These are phyloP conservation scores for Ernsta delagoae DNA, from an alignment of 2,888 invertebrate genomes.

Conservation along the genomic window DNA sequence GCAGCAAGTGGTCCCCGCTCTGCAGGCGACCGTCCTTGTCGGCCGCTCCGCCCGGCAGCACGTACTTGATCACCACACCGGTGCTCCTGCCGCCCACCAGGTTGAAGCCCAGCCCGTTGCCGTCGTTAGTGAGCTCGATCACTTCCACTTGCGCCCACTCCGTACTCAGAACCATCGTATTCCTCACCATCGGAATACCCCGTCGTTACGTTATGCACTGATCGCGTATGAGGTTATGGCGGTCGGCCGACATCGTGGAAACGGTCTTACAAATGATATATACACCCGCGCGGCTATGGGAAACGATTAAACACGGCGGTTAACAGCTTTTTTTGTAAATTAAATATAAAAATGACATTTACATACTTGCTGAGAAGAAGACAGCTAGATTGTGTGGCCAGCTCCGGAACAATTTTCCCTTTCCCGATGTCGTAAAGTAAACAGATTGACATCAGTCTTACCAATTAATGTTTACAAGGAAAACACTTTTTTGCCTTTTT, in stretches of 20 bases:
- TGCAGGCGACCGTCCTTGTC: slow-evolving; percentile 97
- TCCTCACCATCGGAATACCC: slow-evolving; percentile 77
- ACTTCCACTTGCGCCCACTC: slow-evolving; percentile 99
- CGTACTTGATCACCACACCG: slow-evolving; percentile 99
- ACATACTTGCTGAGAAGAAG: slow-evolving; percentile 83
- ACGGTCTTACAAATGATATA: slow-evolving; percentile 44
- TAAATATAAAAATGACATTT: slow-evolving; percentile 80
- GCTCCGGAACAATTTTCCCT: slow-evolving; percentile 66
- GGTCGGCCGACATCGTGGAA: slow-evolving; percentile 56
- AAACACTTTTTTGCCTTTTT: neutral
- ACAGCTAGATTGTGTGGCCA: slow-evolving; percentile 82
- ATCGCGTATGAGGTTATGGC: slow-evolving; percentile 67
- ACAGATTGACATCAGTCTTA: neutral
- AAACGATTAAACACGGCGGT: slow-evolving; percentile 48
- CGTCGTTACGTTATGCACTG: slow-evolving; percentile 76
- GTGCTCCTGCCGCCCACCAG: slow-evolving; percentile 99
- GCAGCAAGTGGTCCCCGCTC: slow-evolving; percentile 98
- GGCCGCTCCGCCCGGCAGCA: slow-evolving; percentile 98
- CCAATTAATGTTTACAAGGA: neutral
- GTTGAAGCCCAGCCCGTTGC: slow-evolving; percentile 98
- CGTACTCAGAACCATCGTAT: slow-evolving; percentile 94
- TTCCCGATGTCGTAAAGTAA: slow-evolving; percentile 61
- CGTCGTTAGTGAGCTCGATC: slow-evolving; percentile 98
- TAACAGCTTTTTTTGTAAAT: slow-evolving; percentile 60
- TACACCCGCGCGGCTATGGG: slow-evolving; percentile 48